Conservation (phyloP, 2,797 vertebrate species). For the Arnoldichthys spilopterus region DNA sequence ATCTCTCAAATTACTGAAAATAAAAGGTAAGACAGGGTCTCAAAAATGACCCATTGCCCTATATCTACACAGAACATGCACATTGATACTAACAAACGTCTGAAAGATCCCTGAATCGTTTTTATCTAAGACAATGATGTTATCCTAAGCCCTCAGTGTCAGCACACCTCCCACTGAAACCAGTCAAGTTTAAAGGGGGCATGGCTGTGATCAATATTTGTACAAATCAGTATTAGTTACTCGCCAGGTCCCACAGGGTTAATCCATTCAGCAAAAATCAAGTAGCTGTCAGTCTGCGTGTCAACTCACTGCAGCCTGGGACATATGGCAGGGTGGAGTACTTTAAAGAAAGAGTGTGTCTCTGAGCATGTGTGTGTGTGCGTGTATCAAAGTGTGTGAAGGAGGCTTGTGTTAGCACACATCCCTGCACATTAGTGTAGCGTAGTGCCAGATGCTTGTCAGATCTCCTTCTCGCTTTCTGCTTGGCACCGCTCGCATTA, state of each 20-base stretch:
- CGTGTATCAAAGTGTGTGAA: conserved; percentile 40
- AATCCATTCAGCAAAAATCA: conserved; percentile 75
- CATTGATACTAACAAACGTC: neutral
- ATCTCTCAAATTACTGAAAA: neutral
- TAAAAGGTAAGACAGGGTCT: no score
- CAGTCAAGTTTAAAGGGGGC: conserved; percentile 53
- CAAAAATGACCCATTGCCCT: neutral
- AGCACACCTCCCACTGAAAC: conserved; percentile 36
- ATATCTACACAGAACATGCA: neutral
- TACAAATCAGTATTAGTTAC: conserved; percentile 78
- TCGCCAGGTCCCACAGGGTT: conserved; percentile 81
- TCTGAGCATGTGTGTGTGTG: conserved; percentile 33
- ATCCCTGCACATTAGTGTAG: conserved; percentile 72
- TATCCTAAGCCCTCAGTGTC: conserved; percentile 23
- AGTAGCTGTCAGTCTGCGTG: conserved; percentile 61
- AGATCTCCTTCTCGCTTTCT: conserved; percentile 73
- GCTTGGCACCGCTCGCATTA: conserved; percentile 74
- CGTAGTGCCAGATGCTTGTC: conserved; percentile 75
- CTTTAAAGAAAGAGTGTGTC: conserved; percentile 60
- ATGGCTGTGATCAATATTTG: conserved; percentile 79
- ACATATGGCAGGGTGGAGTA: conserved; percentile 53
- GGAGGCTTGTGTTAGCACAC: conserved; percentile 55
- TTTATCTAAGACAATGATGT: conserved; percentile 24
- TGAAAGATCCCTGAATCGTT: neutral
- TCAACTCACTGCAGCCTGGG: conserved; percentile 77